Evolutionary conservation across 2,888 invertebrate genomes (phyloP).

Genomic region (Drosophila subquinaria): DNA sequence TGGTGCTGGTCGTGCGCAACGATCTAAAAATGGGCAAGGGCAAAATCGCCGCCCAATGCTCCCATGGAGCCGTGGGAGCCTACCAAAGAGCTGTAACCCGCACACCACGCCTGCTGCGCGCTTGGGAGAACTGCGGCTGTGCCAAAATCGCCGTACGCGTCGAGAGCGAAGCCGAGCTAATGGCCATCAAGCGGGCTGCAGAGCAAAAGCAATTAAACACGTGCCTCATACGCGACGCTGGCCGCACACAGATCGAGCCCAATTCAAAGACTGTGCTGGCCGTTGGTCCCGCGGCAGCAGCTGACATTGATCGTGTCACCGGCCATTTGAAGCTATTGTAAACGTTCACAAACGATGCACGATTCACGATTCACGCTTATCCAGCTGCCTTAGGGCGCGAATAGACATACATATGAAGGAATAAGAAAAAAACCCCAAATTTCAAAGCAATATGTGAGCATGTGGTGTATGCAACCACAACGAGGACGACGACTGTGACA

Average conservation of each 20-base stretch:
- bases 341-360: background rate
- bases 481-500: constrained; percentile 66
- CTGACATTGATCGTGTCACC: constrained; percentile 92
- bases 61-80: constrained; percentile 96
- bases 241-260: constrained; percentile 95
- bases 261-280: constrained; percentile 96
- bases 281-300: constrained; percentile 94
- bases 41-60: constrained; percentile 96
- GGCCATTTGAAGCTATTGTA: constrained; percentile 94
- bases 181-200: constrained; percentile 90
- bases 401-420: constrained; percentile 19
- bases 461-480: constrained; percentile 29
- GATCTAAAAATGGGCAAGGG: constrained; percentile 98
- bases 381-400: background rate
- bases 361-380: constrained; percentile 7
- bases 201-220: constrained; percentile 89
- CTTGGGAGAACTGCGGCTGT: constrained; percentile 90
- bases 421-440: constrained; percentile 12
- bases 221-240: constrained; percentile 94
- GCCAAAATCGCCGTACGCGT: constrained; percentile 94
- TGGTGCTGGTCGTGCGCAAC: constrained; percentile 94
- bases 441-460: constrained; percentile 55
- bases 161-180: constrained; percentile 91
- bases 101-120: constrained; percentile 87
- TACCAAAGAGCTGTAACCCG: constrained; percentile 90